Conservation (phyloP, 2,888 invertebrate species). For the Pseudanteris insignis region DNA sequence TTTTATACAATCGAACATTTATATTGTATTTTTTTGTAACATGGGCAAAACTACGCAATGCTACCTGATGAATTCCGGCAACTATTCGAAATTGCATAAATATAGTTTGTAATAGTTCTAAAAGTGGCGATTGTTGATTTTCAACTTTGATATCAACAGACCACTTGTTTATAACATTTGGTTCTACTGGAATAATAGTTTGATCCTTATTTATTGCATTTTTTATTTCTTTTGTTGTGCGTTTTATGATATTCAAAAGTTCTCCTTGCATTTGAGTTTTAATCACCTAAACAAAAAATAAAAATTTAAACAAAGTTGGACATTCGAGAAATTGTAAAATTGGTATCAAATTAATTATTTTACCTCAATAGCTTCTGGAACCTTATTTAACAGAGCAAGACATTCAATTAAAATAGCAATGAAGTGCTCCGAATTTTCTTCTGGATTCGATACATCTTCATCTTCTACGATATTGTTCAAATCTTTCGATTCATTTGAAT, state of each 20-base stretch:
- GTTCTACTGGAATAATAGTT: slow-evolving; percentile 16
- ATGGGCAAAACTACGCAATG: slow-evolving; percentile 74
- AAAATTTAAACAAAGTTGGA: too few relatives aligned
- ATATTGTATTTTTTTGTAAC: slow-evolving; percentile 71
- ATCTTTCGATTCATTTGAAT: slow-evolving; percentile 47
- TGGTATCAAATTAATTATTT: too few relatives aligned
- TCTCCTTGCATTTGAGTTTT: slow-evolving; percentile 86
- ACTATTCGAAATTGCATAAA: slow-evolving; percentile 86
- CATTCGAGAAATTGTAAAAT: too few relatives aligned
- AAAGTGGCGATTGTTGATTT: slow-evolving; percentile 66
- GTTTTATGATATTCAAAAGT: slow-evolving; percentile 79
- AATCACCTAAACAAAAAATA: slow-evolving; percentile 70
- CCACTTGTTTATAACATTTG: slow-evolving; percentile 15
- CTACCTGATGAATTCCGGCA: slow-evolving; percentile 77
- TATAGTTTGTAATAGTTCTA: slow-evolving; percentile 77
- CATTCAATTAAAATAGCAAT: slow-evolving; percentile 87
- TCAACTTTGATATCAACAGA: slow-evolving; percentile 46
- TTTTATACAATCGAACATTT: slow-evolving; percentile 73
- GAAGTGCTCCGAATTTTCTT: slow-evolving; percentile 74
- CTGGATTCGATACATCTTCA: slow-evolving; percentile 70
- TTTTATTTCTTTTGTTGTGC: slow-evolving; percentile 79
- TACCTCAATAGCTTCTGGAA: slow-evolving; percentile 87
- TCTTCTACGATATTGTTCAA: slow-evolving; percentile 70
- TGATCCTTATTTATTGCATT: slow-evolving; percentile 43
- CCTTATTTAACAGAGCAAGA: slow-evolving; percentile 81